phyloP scores from a whole-genome alignment of 1,140 invertebrate species.

The Diorhabda elongata region DNA sequence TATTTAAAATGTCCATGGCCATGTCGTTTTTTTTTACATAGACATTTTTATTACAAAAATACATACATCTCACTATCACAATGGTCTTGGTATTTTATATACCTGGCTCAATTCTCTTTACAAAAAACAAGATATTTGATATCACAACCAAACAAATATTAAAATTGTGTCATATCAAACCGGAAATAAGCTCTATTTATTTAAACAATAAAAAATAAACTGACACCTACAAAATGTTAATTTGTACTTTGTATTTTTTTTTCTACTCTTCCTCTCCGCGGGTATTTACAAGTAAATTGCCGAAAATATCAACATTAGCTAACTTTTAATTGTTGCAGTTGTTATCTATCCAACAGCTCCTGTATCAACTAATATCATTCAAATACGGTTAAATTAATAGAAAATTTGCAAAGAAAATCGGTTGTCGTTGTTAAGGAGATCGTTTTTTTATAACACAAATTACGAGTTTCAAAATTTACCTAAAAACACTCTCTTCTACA shows the following conservation, averaged over 20 bases:
- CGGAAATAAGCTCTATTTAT: no score
- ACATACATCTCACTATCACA: constrained; percentile 33
- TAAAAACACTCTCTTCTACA: background rate
- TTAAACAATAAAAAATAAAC: no score
- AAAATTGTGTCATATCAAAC: no score
- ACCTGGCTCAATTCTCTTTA: constrained; percentile 11
- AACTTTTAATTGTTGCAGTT: no score
- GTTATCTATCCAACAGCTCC: no score
- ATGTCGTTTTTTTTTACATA: background rate
- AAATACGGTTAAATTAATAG: background rate
- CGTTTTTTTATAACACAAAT: constrained; percentile 8
- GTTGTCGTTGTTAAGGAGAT: constrained; percentile 27
- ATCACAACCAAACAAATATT: no score
- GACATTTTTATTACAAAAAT: constrained; percentile 20
- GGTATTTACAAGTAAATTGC: no score
- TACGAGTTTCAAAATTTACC: background rate
- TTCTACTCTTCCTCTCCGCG: no score
- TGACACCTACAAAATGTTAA: no score
- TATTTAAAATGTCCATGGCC: background rate
- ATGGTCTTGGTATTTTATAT: constrained; percentile 16
- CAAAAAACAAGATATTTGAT: background rate
- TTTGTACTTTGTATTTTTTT: no score
- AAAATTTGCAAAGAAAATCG: constrained; percentile 16
- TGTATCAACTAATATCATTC: no score
- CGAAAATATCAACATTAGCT: no score